Evolutionary conservation across 1,140 invertebrate genomes (phyloP), one percentile per base, ranked within the genome.

Genomic region (Globodera ellingtonae): DNA sequence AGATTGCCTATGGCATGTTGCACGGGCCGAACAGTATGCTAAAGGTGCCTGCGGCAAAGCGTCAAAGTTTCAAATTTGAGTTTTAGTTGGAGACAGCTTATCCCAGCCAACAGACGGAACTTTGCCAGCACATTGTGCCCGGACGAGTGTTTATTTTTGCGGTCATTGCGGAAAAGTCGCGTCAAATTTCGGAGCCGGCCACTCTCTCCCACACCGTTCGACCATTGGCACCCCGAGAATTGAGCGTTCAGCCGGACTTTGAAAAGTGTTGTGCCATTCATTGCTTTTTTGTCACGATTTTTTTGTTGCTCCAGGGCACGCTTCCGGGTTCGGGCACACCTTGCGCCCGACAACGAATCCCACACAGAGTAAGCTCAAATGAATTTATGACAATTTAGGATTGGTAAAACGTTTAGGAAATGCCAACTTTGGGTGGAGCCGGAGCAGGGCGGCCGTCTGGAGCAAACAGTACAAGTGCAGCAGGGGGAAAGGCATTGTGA

Each of bases 131-230:
- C 48, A 75, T 82, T 65, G 9, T 73, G 35, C 82, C 78, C 46
- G 83, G 81, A 18, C 21, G 56, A 13, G 79, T 74, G 7, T 76
- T 87, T 74, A 73, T 88, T 59, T 88, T 87, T 81, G 84, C 86
- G 15, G 83, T 88, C 1, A 82, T 82, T 67, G 82, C 85, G 48
- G 84, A 87, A 72, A 87, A 87, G 79, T 84, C 85, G 62, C 71
- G 76, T 66, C 80, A 85, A 78, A 79, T 85, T 24, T 81, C 75
- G 67, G 86, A 89, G n/a, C 82, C 87, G 50, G 24, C 79, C 13
- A 84, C 86, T 56, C 85, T 82, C 13, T 75, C 84, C 10, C 79
- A 84, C 71, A 89, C 84, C 9, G 35, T 88, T 35, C 72, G 82
- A n/a, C 87, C 87, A 48, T 79, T 89, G 50, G 72, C 86, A 13